Percentiles rank a stretch among this genome's conserved stretches.
phyloP scores from a whole-genome alignment of 2,113 vertebrate species.

The Sigmodon hispidus region DNA sequence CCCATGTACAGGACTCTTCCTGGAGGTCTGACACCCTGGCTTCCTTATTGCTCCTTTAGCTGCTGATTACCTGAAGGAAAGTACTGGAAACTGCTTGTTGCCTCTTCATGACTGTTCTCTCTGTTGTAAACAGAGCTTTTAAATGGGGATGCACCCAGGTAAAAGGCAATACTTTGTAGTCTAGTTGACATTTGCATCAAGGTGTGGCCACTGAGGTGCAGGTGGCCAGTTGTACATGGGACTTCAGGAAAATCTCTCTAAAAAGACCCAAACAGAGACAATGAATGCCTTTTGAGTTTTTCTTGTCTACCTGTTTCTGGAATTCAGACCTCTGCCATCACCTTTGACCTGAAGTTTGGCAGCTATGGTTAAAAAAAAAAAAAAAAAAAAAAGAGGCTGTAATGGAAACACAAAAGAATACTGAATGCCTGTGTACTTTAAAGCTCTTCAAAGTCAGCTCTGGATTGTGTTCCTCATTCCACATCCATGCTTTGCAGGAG shows the following conservation, averaged over 20 bases:
- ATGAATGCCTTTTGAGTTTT: not conserved
- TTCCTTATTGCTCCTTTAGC: not conserved
- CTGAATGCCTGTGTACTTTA: not conserved
- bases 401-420: conserved; percentile 33
- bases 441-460: not conserved
- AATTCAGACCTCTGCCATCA: conserved; percentile 27
- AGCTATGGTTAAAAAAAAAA: conserved; percentile 20
- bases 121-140: conserved; percentile 11
- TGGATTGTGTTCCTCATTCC: conserved; percentile 3
- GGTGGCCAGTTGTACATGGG: not conserved
- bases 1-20: not conserved
- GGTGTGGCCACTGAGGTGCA: not conserved
- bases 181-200: conserved; percentile 29
- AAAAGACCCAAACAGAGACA: not conserved
- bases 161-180: not conserved
- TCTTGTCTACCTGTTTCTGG: not conserved
- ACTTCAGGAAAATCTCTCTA: not conserved
- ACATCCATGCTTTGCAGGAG: conserved; percentile 40
- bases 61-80: not conserved
- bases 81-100: not conserved
- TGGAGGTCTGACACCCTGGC: not conserved
- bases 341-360: conserved; percentile 20
- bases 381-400: conserved; percentile 18
- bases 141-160: not conserved
- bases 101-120: not conserved